These are phyloP conservation scores for Odontesthes bonariensis DNA, from an alignment of 2,113 vertebrate species.

Conservation along the genomic window DNA sequence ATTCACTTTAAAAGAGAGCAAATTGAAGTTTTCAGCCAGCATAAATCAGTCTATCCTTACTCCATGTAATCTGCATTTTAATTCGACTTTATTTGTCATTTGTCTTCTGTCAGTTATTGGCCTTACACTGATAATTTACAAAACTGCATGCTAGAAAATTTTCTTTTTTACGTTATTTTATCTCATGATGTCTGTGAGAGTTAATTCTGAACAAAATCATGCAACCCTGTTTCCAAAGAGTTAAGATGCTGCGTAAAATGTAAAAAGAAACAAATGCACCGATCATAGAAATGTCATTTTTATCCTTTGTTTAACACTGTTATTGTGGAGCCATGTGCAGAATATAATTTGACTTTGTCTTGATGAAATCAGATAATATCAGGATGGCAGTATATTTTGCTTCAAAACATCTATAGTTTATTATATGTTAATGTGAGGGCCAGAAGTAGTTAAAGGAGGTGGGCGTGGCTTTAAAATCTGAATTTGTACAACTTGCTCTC, in stretches of 20 bases:
- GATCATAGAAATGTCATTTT: no score
- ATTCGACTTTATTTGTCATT: conserved; percentile 35
- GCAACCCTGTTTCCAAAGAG: conserved; percentile 17
- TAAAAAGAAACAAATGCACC: background rate
- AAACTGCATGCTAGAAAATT: conserved; percentile 65
- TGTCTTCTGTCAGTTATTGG: conserved; percentile 42
- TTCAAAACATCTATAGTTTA: background rate
- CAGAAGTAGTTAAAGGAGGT: background rate
- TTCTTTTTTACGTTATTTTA: conserved; percentile 16
- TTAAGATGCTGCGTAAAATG: background rate
- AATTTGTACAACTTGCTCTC: background rate
- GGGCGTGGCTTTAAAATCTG: no score
- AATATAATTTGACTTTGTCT: no score
- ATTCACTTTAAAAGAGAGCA: background rate
- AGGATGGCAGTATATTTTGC: background rate
- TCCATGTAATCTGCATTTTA: conserved; percentile 41
- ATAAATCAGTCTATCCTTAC: conserved; percentile 82
- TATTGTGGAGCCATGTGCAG: no score
- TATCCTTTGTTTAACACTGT: no score
- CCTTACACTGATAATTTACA: conserved; percentile 25
- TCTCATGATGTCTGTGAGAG: conserved; percentile 26
- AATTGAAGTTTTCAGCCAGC: conserved; percentile 37
- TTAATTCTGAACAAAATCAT: conserved; percentile 20
- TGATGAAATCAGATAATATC: background rate
- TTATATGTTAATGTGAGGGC: background rate